Percentiles rank a stretch among this genome's conserved stretches.
Evolutionary conservation across 2,797 vertebrate genomes (phyloP).

Genomic region (Ptychobarbus kaznakovi): DNA sequence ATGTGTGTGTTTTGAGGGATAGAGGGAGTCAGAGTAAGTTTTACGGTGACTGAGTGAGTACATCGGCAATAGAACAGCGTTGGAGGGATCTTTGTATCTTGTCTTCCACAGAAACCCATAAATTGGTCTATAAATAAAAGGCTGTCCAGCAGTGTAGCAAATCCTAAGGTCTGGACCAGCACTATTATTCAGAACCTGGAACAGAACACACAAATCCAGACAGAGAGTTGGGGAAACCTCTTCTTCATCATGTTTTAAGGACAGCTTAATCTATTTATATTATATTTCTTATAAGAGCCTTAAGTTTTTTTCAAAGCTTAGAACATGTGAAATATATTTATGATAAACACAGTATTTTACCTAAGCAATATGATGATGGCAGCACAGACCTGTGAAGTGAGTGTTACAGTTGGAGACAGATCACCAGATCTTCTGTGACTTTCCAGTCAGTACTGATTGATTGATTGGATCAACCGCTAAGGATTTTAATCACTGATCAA

Average conservation of each 20-base stretch:
- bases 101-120: constrained; percentile 72
- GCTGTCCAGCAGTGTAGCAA: constrained; percentile 72
- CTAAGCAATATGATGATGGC: not conserved
- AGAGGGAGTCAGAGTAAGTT: constrained; percentile 13
- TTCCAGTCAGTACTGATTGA: constrained; percentile 73
- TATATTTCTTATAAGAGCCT: not conserved
- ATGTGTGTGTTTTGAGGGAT: constrained; percentile 64
- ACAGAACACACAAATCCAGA: constrained; percentile 7
- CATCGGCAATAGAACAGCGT: not conserved
- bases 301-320: not conserved
- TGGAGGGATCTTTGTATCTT: constrained; percentile 50
- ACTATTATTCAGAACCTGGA: not conserved
- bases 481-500: constrained; percentile 78
- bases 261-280: not conserved
- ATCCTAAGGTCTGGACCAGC: constrained; percentile 17
- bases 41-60: not conserved
- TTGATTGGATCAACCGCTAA: constrained; percentile 74
- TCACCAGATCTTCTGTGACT: constrained; percentile 2
- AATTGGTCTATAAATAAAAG: constrained; percentile 74
- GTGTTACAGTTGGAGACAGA: constrained; percentile 1
- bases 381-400: constrained; percentile 15
- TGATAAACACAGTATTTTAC: not conserved
- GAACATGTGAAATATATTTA: not conserved
- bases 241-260: not conserved
- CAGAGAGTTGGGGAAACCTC: not conserved